Conservation (phyloP, 1,140 invertebrate genomes). For the Diuraphis noxia region DNA sequence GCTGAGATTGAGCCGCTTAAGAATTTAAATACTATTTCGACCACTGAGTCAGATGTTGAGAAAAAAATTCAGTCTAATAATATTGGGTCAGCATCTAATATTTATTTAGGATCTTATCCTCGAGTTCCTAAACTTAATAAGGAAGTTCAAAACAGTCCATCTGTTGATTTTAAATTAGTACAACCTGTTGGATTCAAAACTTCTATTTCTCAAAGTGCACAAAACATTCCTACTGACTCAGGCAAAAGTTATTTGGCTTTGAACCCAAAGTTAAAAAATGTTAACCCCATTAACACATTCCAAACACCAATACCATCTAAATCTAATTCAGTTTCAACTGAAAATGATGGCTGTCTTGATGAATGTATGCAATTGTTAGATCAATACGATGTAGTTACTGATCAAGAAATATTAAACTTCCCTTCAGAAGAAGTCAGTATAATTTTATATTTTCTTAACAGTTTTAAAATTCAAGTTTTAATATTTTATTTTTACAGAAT, state of each 20-base stretch:
- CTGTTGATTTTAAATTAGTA: not conserved
- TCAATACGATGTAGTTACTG: constrained; percentile 38
- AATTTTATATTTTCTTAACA: not conserved
- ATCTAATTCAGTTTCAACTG: not conserved
- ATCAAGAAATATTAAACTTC: constrained; percentile 29
- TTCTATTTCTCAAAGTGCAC: not conserved
- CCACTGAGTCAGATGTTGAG: not conserved
- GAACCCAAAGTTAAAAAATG: not conserved
- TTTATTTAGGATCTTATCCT: not conserved
- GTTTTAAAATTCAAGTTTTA: not conserved
- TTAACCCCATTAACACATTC: too few species aligned
- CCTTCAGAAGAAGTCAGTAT: not conserved
- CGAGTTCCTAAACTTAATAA: not conserved
- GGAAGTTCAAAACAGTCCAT: not conserved
- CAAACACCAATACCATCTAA: not conserved
- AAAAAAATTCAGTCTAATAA: not conserved
- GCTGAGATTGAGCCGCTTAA: not conserved
- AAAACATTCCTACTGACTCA: not conserved
- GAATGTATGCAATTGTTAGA: constrained; percentile 29
- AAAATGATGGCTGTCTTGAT: constrained; percentile 19
- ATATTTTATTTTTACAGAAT: not conserved
- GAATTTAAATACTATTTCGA: constrained; percentile 3
- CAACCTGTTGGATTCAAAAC: not conserved
- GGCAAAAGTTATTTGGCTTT: not conserved
- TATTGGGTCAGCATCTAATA: not conserved